Conservation (phyloP, 2,113 vertebrate species). For the Chloebia gouldiae region DNA sequence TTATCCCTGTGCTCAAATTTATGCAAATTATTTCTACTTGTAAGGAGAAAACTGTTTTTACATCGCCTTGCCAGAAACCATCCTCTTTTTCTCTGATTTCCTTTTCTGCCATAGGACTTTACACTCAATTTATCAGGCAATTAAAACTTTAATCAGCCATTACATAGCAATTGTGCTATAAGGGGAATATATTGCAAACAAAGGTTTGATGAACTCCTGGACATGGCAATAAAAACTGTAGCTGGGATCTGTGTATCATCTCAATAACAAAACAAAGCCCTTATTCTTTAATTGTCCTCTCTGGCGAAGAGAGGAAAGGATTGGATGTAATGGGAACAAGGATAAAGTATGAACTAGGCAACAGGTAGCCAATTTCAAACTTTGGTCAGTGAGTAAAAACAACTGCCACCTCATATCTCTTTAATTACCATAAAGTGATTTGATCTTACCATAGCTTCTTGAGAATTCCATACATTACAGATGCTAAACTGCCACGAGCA, state of each 20-base stretch:
- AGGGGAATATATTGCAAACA: neutral
- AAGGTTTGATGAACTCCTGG: conserved; percentile 5
- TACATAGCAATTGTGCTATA: neutral
- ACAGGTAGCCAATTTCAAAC: neutral
- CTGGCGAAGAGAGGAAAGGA: neutral
- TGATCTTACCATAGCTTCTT: neutral
- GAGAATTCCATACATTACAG: neutral
- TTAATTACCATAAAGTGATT: neutral
- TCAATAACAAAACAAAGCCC: neutral
- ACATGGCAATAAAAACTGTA: neutral
- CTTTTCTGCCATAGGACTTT: neutral
- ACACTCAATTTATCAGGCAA: conserved; percentile 12
- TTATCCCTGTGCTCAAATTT: neutral
- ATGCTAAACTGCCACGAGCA: neutral
- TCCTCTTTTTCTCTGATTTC: neutral
- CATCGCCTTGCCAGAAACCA: neutral
- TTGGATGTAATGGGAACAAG: neutral
- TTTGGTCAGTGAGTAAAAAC: neutral
- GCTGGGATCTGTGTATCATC: neutral
- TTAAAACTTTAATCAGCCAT: conserved; percentile 11
- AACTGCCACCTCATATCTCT: neutral
- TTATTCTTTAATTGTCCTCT: neutral
- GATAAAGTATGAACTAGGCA: neutral
- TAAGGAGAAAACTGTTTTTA: neutral
- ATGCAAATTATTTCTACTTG: neutral